Percentiles rank a stretch among this genome's conserved stretches.
These are phyloP conservation scores for Chironomus tepperi DNA, from an alignment of 1,140 invertebrate genomes.

Conservation along the genomic window DNA sequence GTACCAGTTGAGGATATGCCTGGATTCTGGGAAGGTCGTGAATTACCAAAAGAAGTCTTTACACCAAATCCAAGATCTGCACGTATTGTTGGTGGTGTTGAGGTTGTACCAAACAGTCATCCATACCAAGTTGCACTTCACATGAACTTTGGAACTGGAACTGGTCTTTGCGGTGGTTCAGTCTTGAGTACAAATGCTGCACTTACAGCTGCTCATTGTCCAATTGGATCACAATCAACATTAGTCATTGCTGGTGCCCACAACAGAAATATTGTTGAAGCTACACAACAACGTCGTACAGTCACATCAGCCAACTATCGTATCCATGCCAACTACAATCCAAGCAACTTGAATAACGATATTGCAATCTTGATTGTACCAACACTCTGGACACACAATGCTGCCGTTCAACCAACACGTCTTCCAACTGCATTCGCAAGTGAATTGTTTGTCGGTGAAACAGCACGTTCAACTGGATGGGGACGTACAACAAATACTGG, in stretches of 20 bases:
- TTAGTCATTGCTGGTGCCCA: background rate
- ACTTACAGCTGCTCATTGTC: background rate
- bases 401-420: background rate
- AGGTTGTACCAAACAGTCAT: conserved; percentile 40
- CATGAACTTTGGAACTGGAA: conserved; percentile 35
- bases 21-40: background rate
- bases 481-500: background rate
- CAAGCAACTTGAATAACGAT: background rate
- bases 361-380: background rate
- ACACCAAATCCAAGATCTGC: background rate
- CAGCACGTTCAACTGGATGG: background rate
- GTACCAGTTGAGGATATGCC: background rate
- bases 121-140: conserved; percentile 46
- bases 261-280: background rate
- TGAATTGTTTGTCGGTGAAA: background rate
- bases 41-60: background rate
- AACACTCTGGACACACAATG: background rate
- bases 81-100: conserved; percentile 40
- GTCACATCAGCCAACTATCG: background rate
- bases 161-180: conserved; percentile 49
- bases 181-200: conserved; percentile 46
- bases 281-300: background rate
- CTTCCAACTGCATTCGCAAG: background rate
- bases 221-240: background rate
- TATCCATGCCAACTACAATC: background rate